These are phyloP conservation scores for Caenorhabditis remanei DNA, from an alignment of 1,140 invertebrate species.

Conservation along the genomic window DNA sequence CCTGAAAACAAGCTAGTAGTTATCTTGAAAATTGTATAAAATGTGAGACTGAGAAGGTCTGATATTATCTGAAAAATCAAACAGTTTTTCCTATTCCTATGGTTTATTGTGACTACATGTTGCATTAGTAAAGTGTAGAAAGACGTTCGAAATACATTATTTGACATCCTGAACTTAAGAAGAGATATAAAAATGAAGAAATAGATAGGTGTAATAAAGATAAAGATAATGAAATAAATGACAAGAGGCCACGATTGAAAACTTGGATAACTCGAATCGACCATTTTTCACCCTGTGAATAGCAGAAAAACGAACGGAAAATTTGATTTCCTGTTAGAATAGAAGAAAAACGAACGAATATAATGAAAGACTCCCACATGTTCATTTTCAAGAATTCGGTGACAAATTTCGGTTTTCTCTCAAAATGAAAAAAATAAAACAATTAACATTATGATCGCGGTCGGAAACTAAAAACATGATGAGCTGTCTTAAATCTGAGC, in stretches of 20 bases:
- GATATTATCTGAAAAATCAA: background rate
- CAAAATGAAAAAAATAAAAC: too few species aligned
- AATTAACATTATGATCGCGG: too few species aligned
- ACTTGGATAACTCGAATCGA: background rate
- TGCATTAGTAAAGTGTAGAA: background rate
- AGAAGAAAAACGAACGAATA: too few species aligned
- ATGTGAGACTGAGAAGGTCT: background rate
- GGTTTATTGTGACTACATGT: background rate
- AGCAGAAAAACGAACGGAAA: too few species aligned
- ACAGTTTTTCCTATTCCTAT: too few species aligned
- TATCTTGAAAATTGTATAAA: slow-evolving; percentile 2
- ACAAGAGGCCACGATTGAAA: background rate
- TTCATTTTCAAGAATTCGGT: too few species aligned
- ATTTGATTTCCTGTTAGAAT: too few species aligned
- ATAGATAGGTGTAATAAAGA: background rate
- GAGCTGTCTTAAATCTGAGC: too few species aligned
- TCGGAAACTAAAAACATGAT: too few species aligned
- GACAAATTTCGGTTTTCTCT: too few species aligned
- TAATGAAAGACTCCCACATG: too few species aligned
- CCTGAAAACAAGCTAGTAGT: background rate
- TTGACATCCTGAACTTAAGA: background rate
- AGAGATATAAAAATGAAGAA: background rate
- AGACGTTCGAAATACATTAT: background rate
- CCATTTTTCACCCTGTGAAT: background rate
- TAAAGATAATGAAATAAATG: too few species aligned